A percentile compares a stretch with the other conserved stretches of the same genome.
phyloP scores from a whole-genome alignment of 2,113 vertebrate genomes.

The Urocitellus parryii region DNA sequence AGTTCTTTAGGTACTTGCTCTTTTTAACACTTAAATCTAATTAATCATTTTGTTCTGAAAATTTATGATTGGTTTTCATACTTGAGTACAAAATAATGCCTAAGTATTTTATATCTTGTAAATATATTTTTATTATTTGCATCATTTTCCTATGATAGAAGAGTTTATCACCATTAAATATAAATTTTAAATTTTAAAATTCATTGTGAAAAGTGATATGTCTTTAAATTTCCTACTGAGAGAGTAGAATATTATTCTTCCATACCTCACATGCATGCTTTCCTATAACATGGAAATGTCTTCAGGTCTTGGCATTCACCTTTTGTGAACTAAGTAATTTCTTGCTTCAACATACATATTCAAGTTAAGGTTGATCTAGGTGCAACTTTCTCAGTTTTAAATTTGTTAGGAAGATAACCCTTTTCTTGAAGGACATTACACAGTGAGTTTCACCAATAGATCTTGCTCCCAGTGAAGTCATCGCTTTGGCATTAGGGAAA shows the following conservation, averaged over 20 bases:
- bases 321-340: neutral
- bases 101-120: neutral
- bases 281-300: neutral
- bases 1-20: neutral
- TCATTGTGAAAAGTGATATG: conserved; percentile 24
- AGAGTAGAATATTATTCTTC: neutral
- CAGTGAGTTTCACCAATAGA: neutral
- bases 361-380: neutral
- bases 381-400: conserved; percentile 26
- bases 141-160: conserved; percentile 46
- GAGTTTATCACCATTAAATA: conserved; percentile 18
- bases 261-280: neutral
- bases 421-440: neutral
- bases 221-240: conserved; percentile 11
- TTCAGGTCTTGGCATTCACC: conserved; percentile 33
- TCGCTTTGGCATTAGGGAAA: conserved; percentile 1
- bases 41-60: conserved; percentile 22
- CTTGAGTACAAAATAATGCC: neutral
- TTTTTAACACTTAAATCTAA: neutral
- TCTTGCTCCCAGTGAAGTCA: neutral
- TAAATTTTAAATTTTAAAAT: conserved; percentile 45
- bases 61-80: conserved; percentile 14
- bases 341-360: neutral
- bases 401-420: neutral
- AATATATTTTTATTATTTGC: neutral